A percentile compares a stretch with the other conserved stretches of the same genome.
Evolutionary conservation across 2,797 vertebrate genomes (phyloP).

Genomic region (Discoglossus pictus): DNA sequence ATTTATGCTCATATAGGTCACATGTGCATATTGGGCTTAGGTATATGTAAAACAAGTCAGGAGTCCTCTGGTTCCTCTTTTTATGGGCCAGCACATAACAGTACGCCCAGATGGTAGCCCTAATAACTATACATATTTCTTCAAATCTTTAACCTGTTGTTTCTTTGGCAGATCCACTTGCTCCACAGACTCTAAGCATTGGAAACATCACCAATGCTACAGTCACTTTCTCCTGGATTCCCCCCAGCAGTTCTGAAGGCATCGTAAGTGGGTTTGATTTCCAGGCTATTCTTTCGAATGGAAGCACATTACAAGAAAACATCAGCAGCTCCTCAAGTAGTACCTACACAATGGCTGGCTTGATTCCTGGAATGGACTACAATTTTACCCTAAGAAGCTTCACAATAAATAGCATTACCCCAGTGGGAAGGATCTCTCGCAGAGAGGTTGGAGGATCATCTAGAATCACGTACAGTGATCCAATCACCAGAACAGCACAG

Average conservation of each 20-base stretch:
- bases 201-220: background rate
- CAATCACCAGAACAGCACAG: background rate
- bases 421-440: background rate
- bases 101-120: no score
- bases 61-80: no score
- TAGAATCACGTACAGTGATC: background rate
- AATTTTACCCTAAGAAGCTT: slow-evolving; percentile 26
- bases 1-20: no score
- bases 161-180: slow-evolving; percentile 19
- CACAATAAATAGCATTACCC: background rate
- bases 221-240: slow-evolving; percentile 14
- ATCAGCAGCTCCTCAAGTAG: background rate
- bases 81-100: no score
- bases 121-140: no score
- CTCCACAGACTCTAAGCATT: background rate
- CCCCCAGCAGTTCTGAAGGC: background rate
- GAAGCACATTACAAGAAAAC: no score
- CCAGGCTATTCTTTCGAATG: background rate
- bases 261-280: slow-evolving; percentile 14
- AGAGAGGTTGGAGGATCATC: background rate
- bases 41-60: no score
- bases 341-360: background rate
- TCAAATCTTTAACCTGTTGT: background rate
- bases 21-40: no score
- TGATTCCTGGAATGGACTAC: slow-evolving; percentile 43